Evolutionary conservation across 2,888 invertebrate genomes (phyloP), one percentile per base, ranked within the genome.

Genomic region (Actias luna): DNA sequence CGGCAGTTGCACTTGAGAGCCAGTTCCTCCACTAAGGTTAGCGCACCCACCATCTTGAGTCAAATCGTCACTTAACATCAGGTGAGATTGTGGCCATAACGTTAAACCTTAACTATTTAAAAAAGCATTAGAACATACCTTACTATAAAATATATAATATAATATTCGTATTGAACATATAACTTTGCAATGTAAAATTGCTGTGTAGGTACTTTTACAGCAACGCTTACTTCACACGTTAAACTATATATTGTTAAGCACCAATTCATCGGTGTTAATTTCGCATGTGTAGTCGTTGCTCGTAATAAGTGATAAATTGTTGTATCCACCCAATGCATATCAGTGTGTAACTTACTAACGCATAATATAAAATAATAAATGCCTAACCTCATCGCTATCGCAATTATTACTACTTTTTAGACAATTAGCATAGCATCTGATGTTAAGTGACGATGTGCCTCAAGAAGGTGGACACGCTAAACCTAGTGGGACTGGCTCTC

Each of bases 331-430:
- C 72, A 55, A 64, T 59, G 61, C 61, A 61, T 65, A 69, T 70
- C 70, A 68, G 69, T 65, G 63, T 63, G 65, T 65, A 63, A 62
- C 69, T 59, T 59, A 75, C 77, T 79, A 79, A 76, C 77, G 27
- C 12, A 75, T 78, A 78, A 78, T 79, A 78, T 76, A 78, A 75
- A 78, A 78, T 79, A 85, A 86, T 87, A 86, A 84, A 78, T 83
- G 85, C 82, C 85, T 86, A 87, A 86, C 86, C 85, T 78, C 84
- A 84, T 86, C 77, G 79, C 73, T 76, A 74, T 75, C 81, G 82
- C 83, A 80, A 72, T 80, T 85, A 84, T 84, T 83, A 79, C 73
- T 74, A 76, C 76, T 78, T 80, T 83, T 80, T 83, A 82, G 80
- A 29, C 29, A 46, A 22, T 7, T 22, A n/a, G n/a, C n/a, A n/a